Conservation (phyloP, 2,797 vertebrate species). For the Pseudochromis fuscus region DNA sequence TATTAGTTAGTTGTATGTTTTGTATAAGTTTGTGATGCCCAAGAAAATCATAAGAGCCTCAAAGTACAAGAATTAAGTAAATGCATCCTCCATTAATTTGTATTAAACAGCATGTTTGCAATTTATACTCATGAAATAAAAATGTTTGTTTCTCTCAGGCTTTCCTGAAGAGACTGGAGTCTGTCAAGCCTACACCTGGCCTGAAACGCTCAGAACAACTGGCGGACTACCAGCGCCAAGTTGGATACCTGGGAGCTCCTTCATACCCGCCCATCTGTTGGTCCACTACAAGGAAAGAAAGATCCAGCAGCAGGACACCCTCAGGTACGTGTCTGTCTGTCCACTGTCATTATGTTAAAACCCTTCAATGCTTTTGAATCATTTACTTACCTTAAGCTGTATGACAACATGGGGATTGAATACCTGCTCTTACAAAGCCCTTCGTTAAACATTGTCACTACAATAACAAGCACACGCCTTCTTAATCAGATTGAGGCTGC, state of each 20-base stretch:
- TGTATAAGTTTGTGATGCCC: not conserved
- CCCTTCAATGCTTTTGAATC: not conserved
- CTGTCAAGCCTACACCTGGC: constrained; percentile 91
- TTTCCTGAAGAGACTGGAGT: constrained; percentile 92
- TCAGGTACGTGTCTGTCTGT: constrained; percentile 60
- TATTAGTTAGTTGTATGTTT: too few relatives aligned
- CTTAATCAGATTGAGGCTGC: not conserved
- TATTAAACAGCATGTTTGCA: not conserved
- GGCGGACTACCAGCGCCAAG: constrained; percentile 90
- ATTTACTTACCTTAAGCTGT: not conserved
- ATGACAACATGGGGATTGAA: not conserved
- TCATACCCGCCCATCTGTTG: constrained; percentile 69
- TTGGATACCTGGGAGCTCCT: constrained; percentile 80
- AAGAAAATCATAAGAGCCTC: not conserved
- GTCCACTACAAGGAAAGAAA: constrained; percentile 60
- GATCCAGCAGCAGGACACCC: constrained; percentile 39
- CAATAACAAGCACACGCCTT: not conserved
- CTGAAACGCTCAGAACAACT: constrained; percentile 91
- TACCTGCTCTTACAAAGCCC: not conserved
- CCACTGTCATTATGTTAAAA: not conserved
- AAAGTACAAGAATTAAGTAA: not conserved
- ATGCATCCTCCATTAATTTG: not conserved
- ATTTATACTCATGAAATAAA: not conserved
- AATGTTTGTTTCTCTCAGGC: constrained; percentile 81
- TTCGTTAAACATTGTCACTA: not conserved